Evolutionary conservation across 2,797 vertebrate genomes (phyloP), one percentile per base, ranked within the genome.

Genomic region (Labroides dimidiatus): DNA sequence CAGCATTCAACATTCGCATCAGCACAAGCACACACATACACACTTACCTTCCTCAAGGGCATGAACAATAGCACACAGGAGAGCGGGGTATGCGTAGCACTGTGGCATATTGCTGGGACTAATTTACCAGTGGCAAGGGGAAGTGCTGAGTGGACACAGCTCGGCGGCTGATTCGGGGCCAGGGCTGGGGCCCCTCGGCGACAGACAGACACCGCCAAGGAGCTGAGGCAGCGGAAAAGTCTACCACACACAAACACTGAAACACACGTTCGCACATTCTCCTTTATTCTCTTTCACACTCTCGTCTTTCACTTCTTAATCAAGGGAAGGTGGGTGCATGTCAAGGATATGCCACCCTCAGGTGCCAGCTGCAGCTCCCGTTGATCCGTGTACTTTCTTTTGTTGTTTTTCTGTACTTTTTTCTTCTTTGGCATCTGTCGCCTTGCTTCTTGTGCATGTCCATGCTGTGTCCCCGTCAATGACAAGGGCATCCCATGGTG

Each of bases 91-190:
- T 66, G 85, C 69, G 75, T 66, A 78, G 75, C 57, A 13, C 14
- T 39, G 72, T 86, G 84, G 89, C 90, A 91, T 90, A 91, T 92
- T 89, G 89, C 87, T 79, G 77, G 58, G 84, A 81, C 91, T 92
- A 91, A 91, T 93, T 91, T 94, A 90, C 87, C 81, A 77, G 87
- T 79, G 48, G 87, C 84, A 13, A 72, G 75, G 72, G 85, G 84
- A 92, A 93, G 72, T 92, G 93, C 92, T 93, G 93, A 94, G 86
- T 90, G 90, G 87, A 92, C 91, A 90, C 80, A 77, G 87, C 81
- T 85, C 82, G 61, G 84, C 84, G 74, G 86, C 75, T 87, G 76
- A 89, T 85, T 72, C 51, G 80, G 86, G 86, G 88, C 90, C 86
- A 79, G 80, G 81, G 87, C 86, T 85, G 82, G 75, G 84, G 89